Base-by-base conservation (phyloP, 1,140 invertebrate species). In the Argopecten irradians region DNA sequence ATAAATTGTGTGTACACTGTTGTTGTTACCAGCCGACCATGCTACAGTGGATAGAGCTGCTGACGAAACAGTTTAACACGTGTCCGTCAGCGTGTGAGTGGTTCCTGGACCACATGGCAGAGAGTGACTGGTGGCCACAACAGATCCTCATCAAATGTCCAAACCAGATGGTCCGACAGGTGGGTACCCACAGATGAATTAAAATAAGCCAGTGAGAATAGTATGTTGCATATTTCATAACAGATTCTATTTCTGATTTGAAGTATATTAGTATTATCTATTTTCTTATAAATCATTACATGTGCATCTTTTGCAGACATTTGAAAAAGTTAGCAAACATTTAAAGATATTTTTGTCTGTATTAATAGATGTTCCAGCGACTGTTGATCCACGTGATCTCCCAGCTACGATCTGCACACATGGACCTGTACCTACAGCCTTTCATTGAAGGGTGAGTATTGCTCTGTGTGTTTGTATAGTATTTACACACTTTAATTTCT, bases 131-230 rank as follows among this genome's bases (percentile, higher is more conserved):
- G 97, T 99, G 98, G 98, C 98, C 98, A 1, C 97, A 99, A 90
- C 98, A 99, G 96, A 98, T 98, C 90, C 96, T 99, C 93, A 97
- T 99, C 93, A 98, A 98, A 96, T 99, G 98, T 96, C 98, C 98
- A 9, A 99, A 98, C 96, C 98, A 98, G 96, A 98, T 98, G 97
- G 98, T 99, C 41, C 96, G 98, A 85, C 98, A 99, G 96, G 98
- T 98, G 55, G 82, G 88, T 87, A 19, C n/a, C n/a, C n/a, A 13
- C 13, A 55, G 13, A 55, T 55, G 46, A 55, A 14, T 55, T 55
- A 55, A 55, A 55, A n/a, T 55, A 55, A 14, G 13, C 13, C 13
- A n/a, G 13, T n/a, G 13, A 55, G 46, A 55, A n/a, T 14, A 14
- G n/a, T 14, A 14, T n/a, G 13, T 55, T 55, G n/a, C 46, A 55